phyloP scores from a whole-genome alignment of 2,888 invertebrate species.

The Agriopis aurantiaria region DNA sequence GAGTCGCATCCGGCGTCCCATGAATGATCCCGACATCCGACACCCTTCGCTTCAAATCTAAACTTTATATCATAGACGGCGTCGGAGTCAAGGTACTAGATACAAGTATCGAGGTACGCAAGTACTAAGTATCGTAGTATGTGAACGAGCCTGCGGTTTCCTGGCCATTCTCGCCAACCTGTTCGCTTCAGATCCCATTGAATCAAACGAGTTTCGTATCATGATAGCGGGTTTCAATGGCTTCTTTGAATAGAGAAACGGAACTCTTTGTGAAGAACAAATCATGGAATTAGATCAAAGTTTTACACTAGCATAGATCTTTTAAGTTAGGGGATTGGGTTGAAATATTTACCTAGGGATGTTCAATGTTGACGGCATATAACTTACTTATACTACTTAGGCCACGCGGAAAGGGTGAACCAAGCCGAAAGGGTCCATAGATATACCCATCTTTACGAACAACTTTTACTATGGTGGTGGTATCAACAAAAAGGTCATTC shows the following conservation, averaged over 20 bases:
- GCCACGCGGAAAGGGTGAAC: too few relatives aligned
- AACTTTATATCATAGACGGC: conserved; percentile 28
- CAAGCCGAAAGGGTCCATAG: too few relatives aligned
- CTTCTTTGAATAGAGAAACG: conserved; percentile 41
- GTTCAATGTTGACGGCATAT: background rate
- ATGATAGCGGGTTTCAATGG: conserved; percentile 43
- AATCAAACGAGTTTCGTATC: conserved; percentile 58
- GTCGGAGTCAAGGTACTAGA: conserved; percentile 17
- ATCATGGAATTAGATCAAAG: conserved; percentile 9
- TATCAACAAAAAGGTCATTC: too few relatives aligned
- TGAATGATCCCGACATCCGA: conserved; percentile 69
- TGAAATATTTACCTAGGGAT: background rate
- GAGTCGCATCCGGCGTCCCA: conserved; percentile 66
- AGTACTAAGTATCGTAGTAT: conserved; percentile 24
- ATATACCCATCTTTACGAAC: too few relatives aligned
- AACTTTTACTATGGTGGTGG: too few relatives aligned
- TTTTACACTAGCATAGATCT: conserved; percentile 1
- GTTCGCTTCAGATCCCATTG: conserved; percentile 49
- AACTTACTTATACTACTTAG: too few relatives aligned
- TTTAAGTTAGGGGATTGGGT: background rate
- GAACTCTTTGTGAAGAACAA: conserved; percentile 28
- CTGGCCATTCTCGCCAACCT: conserved; percentile 55
- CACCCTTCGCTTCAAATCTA: conserved; percentile 55
- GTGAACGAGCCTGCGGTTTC: conserved; percentile 72
- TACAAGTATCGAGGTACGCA: conserved; percentile 6